Percentiles rank a stretch among this genome's conserved stretches.
These are phyloP conservation scores for Sakesphorus luctuosus DNA, from an alignment of 2,113 vertebrate species.

Conservation along the genomic window DNA sequence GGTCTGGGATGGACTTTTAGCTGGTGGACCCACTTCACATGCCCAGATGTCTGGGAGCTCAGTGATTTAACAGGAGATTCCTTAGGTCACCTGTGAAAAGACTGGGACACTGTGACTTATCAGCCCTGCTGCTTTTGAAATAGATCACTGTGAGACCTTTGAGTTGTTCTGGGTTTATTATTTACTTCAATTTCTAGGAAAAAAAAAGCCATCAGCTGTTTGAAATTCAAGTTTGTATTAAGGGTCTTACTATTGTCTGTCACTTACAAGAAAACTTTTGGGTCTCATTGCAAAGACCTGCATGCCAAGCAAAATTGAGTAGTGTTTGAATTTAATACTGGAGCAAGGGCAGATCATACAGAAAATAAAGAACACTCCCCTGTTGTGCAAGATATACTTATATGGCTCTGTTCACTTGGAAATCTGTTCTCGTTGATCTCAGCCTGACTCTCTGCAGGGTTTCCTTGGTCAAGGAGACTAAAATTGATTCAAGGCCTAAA, in stretches of 20 bases:
- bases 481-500: conserved; percentile 67
- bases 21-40: background rate
- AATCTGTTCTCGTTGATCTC: conserved; percentile 61
- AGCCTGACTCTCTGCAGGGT: conserved; percentile 51
- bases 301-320: conserved; percentile 11
- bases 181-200: background rate
- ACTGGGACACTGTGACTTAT: background rate
- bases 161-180: background rate
- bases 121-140: background rate
- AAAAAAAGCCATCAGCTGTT: background rate
- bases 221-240: background rate
- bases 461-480: conserved; percentile 62
- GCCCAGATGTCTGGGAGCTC: background rate
- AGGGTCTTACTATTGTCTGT: background rate
- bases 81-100: background rate
- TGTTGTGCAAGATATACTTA: conserved; percentile 58
- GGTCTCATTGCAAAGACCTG: background rate
- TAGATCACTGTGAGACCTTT: background rate
- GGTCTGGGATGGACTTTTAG: background rate
- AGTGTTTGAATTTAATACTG: conserved; percentile 35
- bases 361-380: conserved; percentile 43
- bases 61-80: conserved; percentile 6
- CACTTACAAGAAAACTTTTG: background rate
- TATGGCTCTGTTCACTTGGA: conserved; percentile 57
- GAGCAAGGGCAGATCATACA: background rate